phyloP scores from a whole-genome alignment of 1,140 invertebrate species.

The Hyles vespertilio region DNA sequence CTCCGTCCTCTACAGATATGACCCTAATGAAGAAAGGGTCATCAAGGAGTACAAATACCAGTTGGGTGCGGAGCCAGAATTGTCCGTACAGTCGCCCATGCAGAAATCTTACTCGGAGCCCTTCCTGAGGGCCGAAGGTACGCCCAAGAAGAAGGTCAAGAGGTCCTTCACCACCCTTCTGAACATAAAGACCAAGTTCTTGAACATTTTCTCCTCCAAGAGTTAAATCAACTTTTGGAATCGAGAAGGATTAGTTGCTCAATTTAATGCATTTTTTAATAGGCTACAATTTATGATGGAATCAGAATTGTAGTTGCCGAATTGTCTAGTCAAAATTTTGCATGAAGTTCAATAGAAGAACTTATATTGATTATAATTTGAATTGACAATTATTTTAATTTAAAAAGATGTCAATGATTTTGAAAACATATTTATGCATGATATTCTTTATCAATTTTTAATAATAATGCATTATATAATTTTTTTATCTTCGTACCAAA shows the following conservation, averaged over 20 bases:
- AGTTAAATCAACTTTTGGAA: conserved; percentile 40
- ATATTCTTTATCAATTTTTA: too few relatives aligned
- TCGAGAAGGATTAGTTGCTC: conserved; percentile 56
- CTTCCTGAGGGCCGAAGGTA: conserved; percentile 49
- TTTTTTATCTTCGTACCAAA: conserved; percentile 17
- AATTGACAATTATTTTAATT: too few relatives aligned
- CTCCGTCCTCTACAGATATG: conserved; percentile 67
- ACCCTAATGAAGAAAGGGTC: conserved; percentile 62
- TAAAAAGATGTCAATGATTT: neutral
- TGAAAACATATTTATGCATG: too few relatives aligned
- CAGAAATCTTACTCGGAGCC: conserved; percentile 61
- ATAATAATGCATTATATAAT: too few relatives aligned
- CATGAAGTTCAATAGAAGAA: neutral
- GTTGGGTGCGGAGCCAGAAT: conserved; percentile 40
- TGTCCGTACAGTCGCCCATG: conserved; percentile 24
- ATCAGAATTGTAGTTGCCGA: conserved; percentile 20
- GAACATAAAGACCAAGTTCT: conserved; percentile 66
- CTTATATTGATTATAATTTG: neutral
- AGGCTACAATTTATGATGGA: conserved; percentile 25
- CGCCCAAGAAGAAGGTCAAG: conserved; percentile 65
- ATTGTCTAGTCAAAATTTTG: conserved; percentile 29
- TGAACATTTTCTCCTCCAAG: conserved; percentile 65
- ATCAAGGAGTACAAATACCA: conserved; percentile 70
- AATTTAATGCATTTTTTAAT: conserved; percentile 64
- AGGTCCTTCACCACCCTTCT: conserved; percentile 62